A percentile compares a stretch with the other conserved stretches of the same genome.
Evolutionary conservation across 2,888 invertebrate genomes (phyloP).

Genomic region (Phengaris arion): DNA sequence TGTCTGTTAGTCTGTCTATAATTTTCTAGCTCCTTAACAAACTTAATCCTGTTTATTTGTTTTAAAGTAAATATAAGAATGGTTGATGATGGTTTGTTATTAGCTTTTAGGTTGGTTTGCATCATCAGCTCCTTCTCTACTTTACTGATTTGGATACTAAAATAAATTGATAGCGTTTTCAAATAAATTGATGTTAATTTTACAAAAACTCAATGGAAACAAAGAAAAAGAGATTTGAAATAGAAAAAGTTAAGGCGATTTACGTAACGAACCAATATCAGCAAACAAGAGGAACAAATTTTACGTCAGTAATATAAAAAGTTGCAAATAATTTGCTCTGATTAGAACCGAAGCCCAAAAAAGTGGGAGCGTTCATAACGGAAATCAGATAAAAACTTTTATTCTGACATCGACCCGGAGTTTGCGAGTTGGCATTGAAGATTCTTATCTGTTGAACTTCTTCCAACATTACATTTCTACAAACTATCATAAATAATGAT

Average conservation of each 20-base stretch:
- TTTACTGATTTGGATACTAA: too few relatives aligned
- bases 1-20: too few relatives aligned
- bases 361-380: slow-evolving; percentile 31
- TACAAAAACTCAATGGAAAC: background rate
- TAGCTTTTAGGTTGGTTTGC: too few relatives aligned
- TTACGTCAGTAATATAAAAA: slow-evolving; percentile 28
- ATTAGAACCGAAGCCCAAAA: slow-evolving; percentile 31
- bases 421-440: slow-evolving; percentile 46
- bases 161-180: too few relatives aligned
- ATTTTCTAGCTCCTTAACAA: too few relatives aligned
- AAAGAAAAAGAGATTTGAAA: slow-evolving; percentile 14
- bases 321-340: slow-evolving; percentile 30
- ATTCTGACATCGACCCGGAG: slow-evolving; percentile 49
- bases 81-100: too few relatives aligned
- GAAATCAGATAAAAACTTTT: slow-evolving; percentile 49
- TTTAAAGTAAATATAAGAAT: too few relatives aligned
- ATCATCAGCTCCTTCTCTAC: too few relatives aligned
- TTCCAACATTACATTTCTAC: slow-evolving; percentile 37
- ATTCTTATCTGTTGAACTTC: slow-evolving; percentile 51
- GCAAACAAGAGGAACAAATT: slow-evolving; percentile 11
- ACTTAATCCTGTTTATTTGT: too few relatives aligned
- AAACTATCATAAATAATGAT: slow-evolving; percentile 47
- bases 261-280: slow-evolving; percentile 21
- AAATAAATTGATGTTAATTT: background rate
- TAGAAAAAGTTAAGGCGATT: slow-evolving; percentile 13